Percentiles rank a stretch among this genome's conserved stretches.
phyloP scores from a whole-genome alignment of 2,797 vertebrate genomes.

The Manis crassicaudata region DNA sequence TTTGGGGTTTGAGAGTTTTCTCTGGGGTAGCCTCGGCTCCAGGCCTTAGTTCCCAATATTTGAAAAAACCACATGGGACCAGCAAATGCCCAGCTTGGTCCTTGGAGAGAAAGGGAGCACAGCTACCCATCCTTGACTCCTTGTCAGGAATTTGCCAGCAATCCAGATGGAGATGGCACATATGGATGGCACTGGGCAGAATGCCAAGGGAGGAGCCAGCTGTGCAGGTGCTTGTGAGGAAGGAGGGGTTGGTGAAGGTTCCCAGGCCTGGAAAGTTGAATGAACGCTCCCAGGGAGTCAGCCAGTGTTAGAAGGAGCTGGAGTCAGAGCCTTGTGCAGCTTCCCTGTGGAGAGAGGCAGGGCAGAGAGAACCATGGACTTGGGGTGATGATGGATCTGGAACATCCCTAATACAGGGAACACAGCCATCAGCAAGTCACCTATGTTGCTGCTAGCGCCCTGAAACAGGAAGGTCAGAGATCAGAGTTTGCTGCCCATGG shows the following conservation, averaged over 20 bases:
- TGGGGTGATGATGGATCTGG: not conserved
- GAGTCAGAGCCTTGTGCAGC: not conserved
- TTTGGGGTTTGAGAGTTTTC: not conserved
- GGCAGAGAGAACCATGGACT: not conserved
- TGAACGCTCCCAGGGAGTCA: not conserved
- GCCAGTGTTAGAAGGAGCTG: not conserved
- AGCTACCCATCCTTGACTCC: not conserved
- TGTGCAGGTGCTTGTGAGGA: not conserved
- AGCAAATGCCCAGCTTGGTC: not conserved
- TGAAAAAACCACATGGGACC: not conserved
- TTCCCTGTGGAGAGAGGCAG: not conserved
- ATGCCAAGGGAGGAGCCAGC: not conserved
- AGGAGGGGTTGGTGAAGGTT: not conserved
- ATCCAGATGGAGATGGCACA: not conserved
- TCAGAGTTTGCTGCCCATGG: not conserved
- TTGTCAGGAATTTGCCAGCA: not conserved
- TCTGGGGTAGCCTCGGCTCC: not conserved
- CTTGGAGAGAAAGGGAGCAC: constrained; percentile 19
- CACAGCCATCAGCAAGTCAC: not conserved
- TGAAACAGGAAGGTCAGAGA: not conserved
- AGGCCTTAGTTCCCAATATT: not conserved
- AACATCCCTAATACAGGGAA: not conserved
- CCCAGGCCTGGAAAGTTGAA: not conserved
- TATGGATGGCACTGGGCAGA: not conserved
- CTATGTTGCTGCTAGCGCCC: not conserved